Evolutionary conservation across 2,113 vertebrate genomes (phyloP), one percentile per base, ranked within the genome.

Genomic region (Lepus timidus): DNA sequence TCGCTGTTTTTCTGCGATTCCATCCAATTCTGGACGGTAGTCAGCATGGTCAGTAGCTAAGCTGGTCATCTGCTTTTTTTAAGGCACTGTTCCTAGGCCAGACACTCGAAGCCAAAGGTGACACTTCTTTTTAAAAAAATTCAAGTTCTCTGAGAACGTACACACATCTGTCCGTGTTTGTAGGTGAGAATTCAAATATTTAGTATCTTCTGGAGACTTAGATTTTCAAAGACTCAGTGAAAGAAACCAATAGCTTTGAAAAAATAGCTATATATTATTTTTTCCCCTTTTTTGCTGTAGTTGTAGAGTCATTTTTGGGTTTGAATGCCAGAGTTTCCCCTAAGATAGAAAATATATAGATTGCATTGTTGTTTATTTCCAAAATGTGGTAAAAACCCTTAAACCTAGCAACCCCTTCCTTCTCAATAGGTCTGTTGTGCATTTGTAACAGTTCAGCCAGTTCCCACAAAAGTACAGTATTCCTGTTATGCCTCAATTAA

Each of bases 11-110:
- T 96, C 97, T 98, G 96, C 98, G 97, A 97, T 99, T 97, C 97
- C 88, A 93, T 97, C 98, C 97, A 94, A 93, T 98, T 98, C 97
- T 93, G 95, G 97, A 95, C 97, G 98, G 96, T 97, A 98, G 98
- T 98, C 99, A 99, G 99, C 99, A 99, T 99, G 98, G 98, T 99
- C 97, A 97, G 96, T 95, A 85, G 74, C 92, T 95, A 88, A 98
- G 97, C 93, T 96, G 96, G 97, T 99, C 98, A 97, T 98, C 95
- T 97, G 97, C 87, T 98, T 80, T 96, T 98, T 95, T 93, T 51
- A 94, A 98, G 97, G 87, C 92, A 61, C 75, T 95, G 78, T 75
- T 83, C 83, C 94, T 83, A 61, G 96, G 88, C 94, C 97, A 0
- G 0, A 95, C 36, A 51, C n/a, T 95, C 67, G 2, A 92, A 93